Conservation (phyloP, 2,888 invertebrate species). For the Bombyx huttoni region DNA sequence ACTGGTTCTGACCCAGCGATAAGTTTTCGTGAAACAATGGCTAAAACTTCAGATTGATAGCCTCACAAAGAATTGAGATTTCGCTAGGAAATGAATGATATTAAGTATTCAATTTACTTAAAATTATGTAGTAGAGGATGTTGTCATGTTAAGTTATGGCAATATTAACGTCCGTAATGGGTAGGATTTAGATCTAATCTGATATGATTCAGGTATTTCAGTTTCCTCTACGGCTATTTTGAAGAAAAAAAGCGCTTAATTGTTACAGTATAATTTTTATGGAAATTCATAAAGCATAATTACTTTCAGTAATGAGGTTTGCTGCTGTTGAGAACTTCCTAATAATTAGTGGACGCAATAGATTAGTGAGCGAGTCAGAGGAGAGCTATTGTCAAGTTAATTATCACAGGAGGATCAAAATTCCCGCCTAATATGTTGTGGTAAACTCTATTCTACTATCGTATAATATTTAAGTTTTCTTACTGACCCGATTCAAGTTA, state of each 20-base stretch:
- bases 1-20: slow-evolving; percentile 9
- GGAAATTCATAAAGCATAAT: background rate
- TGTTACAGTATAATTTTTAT: no score
- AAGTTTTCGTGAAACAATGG: slow-evolving; percentile 21
- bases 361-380: slow-evolving; percentile 2
- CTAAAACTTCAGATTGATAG: slow-evolving; percentile 30
- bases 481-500: background rate
- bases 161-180: no score
- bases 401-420: slow-evolving; percentile 6
- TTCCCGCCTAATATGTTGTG: slow-evolving; percentile 1
- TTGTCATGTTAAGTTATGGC: no score
- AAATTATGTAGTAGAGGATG: no score
- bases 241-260: no score
- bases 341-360: background rate
- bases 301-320: no score
- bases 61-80: slow-evolving; percentile 17
- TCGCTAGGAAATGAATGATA: slow-evolving; percentile 9
- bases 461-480: background rate
- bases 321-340: no score
- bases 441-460: background rate
- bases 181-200: background rate
- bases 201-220: background rate
- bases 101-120: background rate
- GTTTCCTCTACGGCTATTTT: background rate
- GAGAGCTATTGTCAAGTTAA: slow-evolving; percentile 10